Evolutionary conservation across 2,797 vertebrate species (phyloP), one percentile per base, ranked within the genome.

Genomic region (Rhinatrema bivittatum): DNA sequence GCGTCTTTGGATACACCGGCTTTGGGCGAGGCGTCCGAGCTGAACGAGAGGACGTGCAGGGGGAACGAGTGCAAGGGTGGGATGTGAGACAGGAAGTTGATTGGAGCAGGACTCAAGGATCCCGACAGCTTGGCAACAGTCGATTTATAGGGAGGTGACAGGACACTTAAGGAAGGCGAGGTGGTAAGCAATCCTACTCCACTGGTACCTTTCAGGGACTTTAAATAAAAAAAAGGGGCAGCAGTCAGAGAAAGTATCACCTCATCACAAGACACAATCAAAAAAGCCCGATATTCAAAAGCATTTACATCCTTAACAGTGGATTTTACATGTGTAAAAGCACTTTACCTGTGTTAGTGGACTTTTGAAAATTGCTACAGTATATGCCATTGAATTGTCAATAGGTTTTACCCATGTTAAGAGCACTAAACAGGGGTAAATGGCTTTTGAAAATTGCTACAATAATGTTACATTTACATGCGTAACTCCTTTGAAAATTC

Each of bases 31-130:
- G 84, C 72, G 33, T 87, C 86, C 1, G 84, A 55, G 49, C 77
- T 80, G 64, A 86, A 87, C 58, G 84, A 85, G 45, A 87, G 76
- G 49, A 88, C 79, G 7, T 79, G 85, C 28, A 87, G 75, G 45
- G 83, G 85, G 54, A 85, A 74, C 17, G 77, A 65, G 57, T 76
- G 78, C 65, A 87, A 67, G 14, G 82, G 71, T 29, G 78, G 62
- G 36, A 86, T 65, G 42, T 84, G 76, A 31, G 84, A 78, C 63
- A 88, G 57, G 17, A 62, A 39, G 16, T 50, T 42, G 19, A 65
- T 36, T 0, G 81, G 72, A 32, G 66, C 58, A 10, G 81, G 78
- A 67, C 58, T 78, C 58, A 84, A 61, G 28, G 78, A 40, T 23
- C 74, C 70, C 1, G 84, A 65, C 62, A 87, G 60, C 52, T 85